Evolutionary conservation across 1,140 invertebrate genomes (phyloP), one percentile per base, ranked within the genome.

Genomic region (Anastrepha ludens): DNA sequence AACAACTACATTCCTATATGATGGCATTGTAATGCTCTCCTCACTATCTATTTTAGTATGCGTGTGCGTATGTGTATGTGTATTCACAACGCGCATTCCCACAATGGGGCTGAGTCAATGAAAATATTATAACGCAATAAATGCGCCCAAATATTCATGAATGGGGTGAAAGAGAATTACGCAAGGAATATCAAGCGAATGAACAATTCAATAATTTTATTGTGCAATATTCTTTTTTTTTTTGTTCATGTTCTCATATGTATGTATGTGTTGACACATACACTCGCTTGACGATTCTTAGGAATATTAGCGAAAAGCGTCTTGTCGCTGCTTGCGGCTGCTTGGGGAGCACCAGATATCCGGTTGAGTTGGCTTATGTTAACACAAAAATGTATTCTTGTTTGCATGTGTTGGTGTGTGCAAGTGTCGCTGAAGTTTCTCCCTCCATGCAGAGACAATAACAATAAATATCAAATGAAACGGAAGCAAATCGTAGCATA

Each of bases 101-200:
- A 39, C 9, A 81, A 29, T 20, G 58, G 60, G 17, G 58, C 55
- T 20, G 88, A 90, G 90, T 89, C 89, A 87, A 90, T 90, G 90
- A 90, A 90, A 90, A 89, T 90, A 90, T 90, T 89, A 90, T 87
- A 89, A 88, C 70, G 60, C 78, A 87, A 89, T 90, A 90, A 90
- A 90, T 88, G 85, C n/a, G n/a, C 3, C 81, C 17, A 85, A 58
- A 64, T 87, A 60, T 60, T 65, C 85, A 78, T 86, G 70, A 60
- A 41, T 64, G 50, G 60, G 47, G 47, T 29, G 59, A 86, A 9
- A 13, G 3, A 41, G 17, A 64, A 41, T 15, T 55, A 86, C 29
- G 41, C 70, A 74, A 47, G 15, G 44, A 13, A 50, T 47, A 13
- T 41, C 13, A 47, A 55, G 3, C 15, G 74, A 81, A 13, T 39